Evolutionary conservation across 2,888 invertebrate species (phyloP).

Genomic region (Coremacera marginata): DNA sequence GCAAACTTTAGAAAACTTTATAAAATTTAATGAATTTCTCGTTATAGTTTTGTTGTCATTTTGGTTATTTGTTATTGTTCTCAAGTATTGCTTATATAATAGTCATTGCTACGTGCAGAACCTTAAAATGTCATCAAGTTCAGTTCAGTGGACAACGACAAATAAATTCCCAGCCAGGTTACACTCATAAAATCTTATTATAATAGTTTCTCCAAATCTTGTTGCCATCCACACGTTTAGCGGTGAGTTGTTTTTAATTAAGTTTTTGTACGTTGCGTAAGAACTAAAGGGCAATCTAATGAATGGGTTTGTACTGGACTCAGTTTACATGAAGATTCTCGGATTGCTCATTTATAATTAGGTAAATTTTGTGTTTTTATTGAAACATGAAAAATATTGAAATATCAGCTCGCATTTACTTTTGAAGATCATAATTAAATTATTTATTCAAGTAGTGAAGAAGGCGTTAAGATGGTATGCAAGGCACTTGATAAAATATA

Average conservation of each 20-base stretch:
- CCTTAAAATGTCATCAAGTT: neutral
- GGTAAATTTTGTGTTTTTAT: neutral
- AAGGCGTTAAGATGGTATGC: too few relatives aligned
- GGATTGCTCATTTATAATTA: neutral
- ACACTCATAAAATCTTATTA: slow-evolving; percentile 9
- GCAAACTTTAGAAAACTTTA: too few relatives aligned
- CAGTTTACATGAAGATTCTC: neutral
- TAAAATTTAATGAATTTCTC: too few relatives aligned
- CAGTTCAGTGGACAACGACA: neutral
- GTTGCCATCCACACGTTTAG: neutral
- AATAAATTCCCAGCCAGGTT: slow-evolving; percentile 2
- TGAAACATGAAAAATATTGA: neutral
- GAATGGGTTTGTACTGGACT: neutral
- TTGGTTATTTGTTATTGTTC: too few relatives aligned
- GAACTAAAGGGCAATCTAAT: neutral
- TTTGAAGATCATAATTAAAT: too few relatives aligned
- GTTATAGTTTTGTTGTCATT: too few relatives aligned
- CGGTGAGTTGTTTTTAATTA: neutral
- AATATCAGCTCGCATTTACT: too few relatives aligned
- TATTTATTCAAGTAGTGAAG: too few relatives aligned
- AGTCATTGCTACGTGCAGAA: neutral
- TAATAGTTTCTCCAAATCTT: neutral
- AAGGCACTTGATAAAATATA: too few relatives aligned
- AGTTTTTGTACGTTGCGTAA: neutral
- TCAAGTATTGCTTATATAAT: too few relatives aligned